phyloP scores from a whole-genome alignment of 1,140 invertebrate genomes.

The Pogonus chalceus region DNA sequence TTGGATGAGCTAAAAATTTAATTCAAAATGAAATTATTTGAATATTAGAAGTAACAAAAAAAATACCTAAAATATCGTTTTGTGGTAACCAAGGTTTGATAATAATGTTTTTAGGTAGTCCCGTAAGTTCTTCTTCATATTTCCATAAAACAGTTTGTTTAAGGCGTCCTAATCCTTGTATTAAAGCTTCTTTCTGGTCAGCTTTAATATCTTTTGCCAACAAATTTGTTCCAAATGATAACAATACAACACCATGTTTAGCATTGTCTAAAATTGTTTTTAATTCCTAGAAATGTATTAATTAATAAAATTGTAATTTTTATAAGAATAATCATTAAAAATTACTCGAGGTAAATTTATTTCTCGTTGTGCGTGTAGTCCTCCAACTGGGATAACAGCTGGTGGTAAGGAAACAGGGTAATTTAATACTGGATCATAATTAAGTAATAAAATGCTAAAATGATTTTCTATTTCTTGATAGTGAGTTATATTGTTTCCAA shows the following conservation, averaged over 20 bases:
- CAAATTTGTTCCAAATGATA: conserved; percentile 23
- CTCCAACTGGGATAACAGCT: conserved; percentile 44
- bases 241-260: conserved; percentile 22
- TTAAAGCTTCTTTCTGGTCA: conserved; percentile 13
- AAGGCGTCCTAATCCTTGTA: conserved; percentile 16
- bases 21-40: conserved; percentile 1
- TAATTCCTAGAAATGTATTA: conserved; percentile 24
- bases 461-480: conserved; percentile 15
- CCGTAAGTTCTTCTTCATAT: conserved; percentile 15
- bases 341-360: conserved; percentile 21
- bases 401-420: conserved; percentile 35
- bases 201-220: conserved; percentile 13
- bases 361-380: conserved; percentile 36
- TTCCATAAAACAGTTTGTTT: conserved; percentile 20
- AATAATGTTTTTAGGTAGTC: conserved; percentile 18
- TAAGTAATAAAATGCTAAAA: conserved; percentile 30
- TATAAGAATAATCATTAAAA: no score
- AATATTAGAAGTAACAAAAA: not conserved
- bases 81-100: conserved; percentile 17
- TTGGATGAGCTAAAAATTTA: conserved; percentile 30
- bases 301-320: no score
- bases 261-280: conserved; percentile 20
- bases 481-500: conserved; percentile 14
- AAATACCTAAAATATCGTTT: conserved; percentile 15
- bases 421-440: conserved; percentile 35